Percentiles rank a stretch among this genome's conserved stretches.
Conservation (phyloP, 2,888 invertebrate genomes). For the Melanargia galathea region DNA sequence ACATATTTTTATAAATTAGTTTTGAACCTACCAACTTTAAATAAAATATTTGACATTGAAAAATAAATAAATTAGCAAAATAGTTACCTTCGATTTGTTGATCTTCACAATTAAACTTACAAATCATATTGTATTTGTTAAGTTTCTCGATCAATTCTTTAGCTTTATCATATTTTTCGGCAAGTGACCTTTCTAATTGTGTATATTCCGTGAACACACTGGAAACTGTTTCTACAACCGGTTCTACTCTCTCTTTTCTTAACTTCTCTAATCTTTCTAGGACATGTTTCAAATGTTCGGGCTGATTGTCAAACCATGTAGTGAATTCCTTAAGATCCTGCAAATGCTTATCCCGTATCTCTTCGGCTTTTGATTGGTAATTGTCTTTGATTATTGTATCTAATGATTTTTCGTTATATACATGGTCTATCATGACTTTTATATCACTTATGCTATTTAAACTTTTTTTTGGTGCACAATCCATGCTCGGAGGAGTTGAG, state of each 20-base stretch:
- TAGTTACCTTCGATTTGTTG: slow-evolving; percentile 31
- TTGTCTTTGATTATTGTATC: slow-evolving; percentile 38
- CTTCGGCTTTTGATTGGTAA: slow-evolving; percentile 39
- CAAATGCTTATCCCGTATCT: slow-evolving; percentile 41
- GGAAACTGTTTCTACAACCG: slow-evolving; percentile 38
- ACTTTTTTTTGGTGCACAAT: slow-evolving; percentile 41
- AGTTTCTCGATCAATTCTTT: slow-evolving; percentile 29
- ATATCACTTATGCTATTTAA: slow-evolving; percentile 47
- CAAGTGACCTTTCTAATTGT: slow-evolving; percentile 34
- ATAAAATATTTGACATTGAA: neutral
- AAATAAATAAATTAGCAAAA: neutral
- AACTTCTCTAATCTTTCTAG: slow-evolving; percentile 46
- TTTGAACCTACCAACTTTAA: too few species aligned
- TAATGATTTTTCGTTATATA: slow-evolving; percentile 39
- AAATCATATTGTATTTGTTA: slow-evolving; percentile 42
- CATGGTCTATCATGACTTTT: slow-evolving; percentile 45
- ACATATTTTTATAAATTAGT: too few species aligned
- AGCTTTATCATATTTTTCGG: slow-evolving; percentile 26
- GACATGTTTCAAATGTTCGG: slow-evolving; percentile 52
- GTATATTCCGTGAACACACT: slow-evolving; percentile 40
- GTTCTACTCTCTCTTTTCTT: slow-evolving; percentile 41
- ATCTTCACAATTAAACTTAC: slow-evolving; percentile 46
- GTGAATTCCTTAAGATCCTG: slow-evolving; percentile 42
- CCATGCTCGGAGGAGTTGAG: neutral
- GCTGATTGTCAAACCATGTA: slow-evolving; percentile 43